Evolutionary conservation across 2,888 invertebrate species (phyloP).

Genomic region (Galeruca laticollis): DNA sequence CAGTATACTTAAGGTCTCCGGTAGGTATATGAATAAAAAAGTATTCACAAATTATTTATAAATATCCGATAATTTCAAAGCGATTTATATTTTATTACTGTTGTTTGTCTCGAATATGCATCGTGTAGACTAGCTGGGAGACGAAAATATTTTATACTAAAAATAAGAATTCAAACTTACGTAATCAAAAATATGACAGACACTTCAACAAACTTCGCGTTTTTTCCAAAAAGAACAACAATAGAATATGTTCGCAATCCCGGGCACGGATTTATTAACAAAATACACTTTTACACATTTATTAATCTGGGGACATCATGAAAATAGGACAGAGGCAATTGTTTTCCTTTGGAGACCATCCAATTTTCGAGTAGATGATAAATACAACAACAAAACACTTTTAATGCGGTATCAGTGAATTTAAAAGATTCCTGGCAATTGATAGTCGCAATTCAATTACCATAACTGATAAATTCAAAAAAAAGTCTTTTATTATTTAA

Average conservation of each 20-base stretch:
- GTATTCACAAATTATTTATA: background rate
- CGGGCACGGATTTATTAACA: slow-evolving; percentile 29
- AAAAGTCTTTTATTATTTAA: background rate
- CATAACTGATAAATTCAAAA: slow-evolving; percentile 19
- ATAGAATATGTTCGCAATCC: slow-evolving; percentile 7
- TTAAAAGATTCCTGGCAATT: slow-evolving; percentile 17
- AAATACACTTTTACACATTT: slow-evolving; percentile 36
- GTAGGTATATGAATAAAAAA: no score
- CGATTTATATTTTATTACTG: slow-evolving; percentile 3
- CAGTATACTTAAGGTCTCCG: no score
- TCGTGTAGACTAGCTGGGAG: slow-evolving; percentile 8
- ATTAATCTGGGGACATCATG: slow-evolving; percentile 39
- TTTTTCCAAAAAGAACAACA: slow-evolving; percentile 9
- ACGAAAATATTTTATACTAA: slow-evolving; percentile 24
- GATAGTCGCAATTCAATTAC: background rate
- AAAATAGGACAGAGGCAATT: slow-evolving; percentile 46
- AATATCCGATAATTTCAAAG: background rate
- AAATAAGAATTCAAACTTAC: slow-evolving; percentile 28
- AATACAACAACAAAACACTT: slow-evolving; percentile 38
- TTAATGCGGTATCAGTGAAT: slow-evolving; percentile 26
- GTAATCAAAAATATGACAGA: slow-evolving; percentile 11
- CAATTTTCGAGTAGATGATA: slow-evolving; percentile 37
- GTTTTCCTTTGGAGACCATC: slow-evolving; percentile 44
- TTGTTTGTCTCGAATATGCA: slow-evolving; percentile 2
- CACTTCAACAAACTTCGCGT: background rate